These are phyloP conservation scores for Dasyurus viverrinus DNA, from an alignment of 2,113 vertebrate genomes.

Conservation along the genomic window DNA sequence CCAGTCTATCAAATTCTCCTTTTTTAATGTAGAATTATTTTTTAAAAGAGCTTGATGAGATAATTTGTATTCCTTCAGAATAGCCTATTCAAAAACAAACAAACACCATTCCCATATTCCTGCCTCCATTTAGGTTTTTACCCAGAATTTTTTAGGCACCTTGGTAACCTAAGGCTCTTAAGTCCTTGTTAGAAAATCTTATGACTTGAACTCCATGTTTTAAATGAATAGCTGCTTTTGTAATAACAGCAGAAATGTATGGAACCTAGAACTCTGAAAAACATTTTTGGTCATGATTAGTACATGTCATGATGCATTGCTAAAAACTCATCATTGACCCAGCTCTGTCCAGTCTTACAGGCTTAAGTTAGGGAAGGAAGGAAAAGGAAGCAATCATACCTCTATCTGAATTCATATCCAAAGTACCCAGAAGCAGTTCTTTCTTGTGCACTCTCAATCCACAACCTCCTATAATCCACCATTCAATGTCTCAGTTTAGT, in stretches of 20 bases:
- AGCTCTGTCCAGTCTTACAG: neutral
- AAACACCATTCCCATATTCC: neutral
- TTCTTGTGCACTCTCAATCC: neutral
- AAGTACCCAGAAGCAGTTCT: neutral
- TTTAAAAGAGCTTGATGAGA: neutral
- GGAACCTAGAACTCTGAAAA: neutral
- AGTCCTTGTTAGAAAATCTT: slow-evolving; percentile 1
- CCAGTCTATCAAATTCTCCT: slow-evolving; percentile 11
- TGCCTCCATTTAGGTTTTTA: slow-evolving; percentile 4
- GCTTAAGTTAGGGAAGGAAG: neutral
- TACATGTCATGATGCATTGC: neutral
- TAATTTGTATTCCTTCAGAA: neutral
- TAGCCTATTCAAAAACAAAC: neutral
- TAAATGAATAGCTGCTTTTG: neutral
- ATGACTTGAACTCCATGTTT: slow-evolving; percentile 32
- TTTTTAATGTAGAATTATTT: neutral
- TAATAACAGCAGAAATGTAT: neutral
- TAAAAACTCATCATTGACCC: neutral
- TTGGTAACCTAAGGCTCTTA: neutral
- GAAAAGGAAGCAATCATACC: neutral
- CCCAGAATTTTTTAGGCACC: neutral
- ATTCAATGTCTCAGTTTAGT: neutral
- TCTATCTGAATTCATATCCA: neutral
- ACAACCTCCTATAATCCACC: neutral
- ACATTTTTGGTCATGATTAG: neutral